Evolutionary conservation across 2,797 vertebrate species (phyloP), one percentile per base, ranked within the genome.

Genomic region (Acanthurus lineatus): DNA sequence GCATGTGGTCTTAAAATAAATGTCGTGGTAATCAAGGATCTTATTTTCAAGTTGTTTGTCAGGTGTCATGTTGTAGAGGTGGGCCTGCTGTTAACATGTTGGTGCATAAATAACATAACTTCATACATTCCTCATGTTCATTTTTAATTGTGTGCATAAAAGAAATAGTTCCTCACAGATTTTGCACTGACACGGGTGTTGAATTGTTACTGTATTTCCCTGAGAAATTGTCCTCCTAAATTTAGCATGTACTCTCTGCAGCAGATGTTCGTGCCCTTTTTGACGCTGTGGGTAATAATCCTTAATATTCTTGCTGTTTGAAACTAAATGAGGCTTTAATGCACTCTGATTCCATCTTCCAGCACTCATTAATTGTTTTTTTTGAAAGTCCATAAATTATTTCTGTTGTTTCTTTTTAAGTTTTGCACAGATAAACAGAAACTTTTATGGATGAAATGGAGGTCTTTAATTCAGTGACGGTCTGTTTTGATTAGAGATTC

Each of bases 281-380:
- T 91, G 82, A 86, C 86, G 88, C 73, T 69, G 82, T 88, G 89
- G 87, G 88, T 93, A 93, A 93, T 94, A 93, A 94, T 93, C 91
- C 92, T 93, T 92, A 88, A 89, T 94, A 93, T 94, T 94, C 89
- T 89, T 90, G 90, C 90, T 63, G 88, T 92, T 90, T 88, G 90
- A 91, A 93, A 91, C 92, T 93, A 95, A 95, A 94, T 92, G 92
- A 93, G 93, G 91, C 91, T 94, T 95, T 95, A 94, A 95, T 95
- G 92, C 92, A 90, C 92, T 92, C 88, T 88, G 87, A 92, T 93
- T 94, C 90, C 89, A 90, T 92, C 90, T 91, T 88, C 88, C 80
- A 84, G 84, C 89, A 59, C 82, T 87, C 91, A 89, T 92, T 94
- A 94, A 94, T 94, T 95, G 86, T 35, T 35, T 35, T 35, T 69